Evolutionary conservation across 2,113 vertebrate species (phyloP), one percentile per base, ranked within the genome.

Genomic region (Lepus timidus): DNA sequence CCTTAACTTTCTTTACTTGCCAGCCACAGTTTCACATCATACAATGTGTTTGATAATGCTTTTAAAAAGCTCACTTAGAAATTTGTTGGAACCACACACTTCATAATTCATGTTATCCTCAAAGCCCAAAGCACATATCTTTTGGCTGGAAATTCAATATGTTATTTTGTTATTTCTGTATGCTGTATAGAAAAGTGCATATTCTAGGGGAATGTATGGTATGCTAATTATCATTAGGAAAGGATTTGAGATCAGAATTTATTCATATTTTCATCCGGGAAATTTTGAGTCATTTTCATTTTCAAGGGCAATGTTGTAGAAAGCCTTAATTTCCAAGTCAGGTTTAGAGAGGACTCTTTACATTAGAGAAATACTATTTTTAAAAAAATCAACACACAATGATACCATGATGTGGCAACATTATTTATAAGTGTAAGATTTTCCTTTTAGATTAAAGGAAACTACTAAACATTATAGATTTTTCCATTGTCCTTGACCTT

Each of bases 91-190:
- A 67, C 33, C 44, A 61, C 31, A 62, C 6, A 86, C 22, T 88
- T 94, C n/a, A 27, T 91, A 90, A 94, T 90, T 91, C 6, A 89
- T 84, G 39, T 64, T 76, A 91, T 70, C 65, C 9, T 91, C 61
- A 91, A 93, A 83, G 61, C n/a, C 49, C 29, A 33, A 74, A 73
- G 23, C 13, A 55, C 1, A 81, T 91, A 79, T 19, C 3, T 52
- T 39, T 29, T 39, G 9, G 2, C 10, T 81, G 76, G 62, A 95
- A 97, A 87, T 86, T 71, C 73, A 78, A 27, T 22, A 44, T 82
- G 1, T 64, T 52, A n/a, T 88, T 65, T 52, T 88, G 78, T 61
- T 4, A 85, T 86, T 88, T 85, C 25, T 88, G 70, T 22, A 14
- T 81, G 16, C 95, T 88, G 9, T 39, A 67, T 16, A 11, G 23